A percentile compares a stretch with the other conserved stretches of the same genome.
Conservation (phyloP, 2,113 vertebrate species). For the Otus sunia region DNA sequence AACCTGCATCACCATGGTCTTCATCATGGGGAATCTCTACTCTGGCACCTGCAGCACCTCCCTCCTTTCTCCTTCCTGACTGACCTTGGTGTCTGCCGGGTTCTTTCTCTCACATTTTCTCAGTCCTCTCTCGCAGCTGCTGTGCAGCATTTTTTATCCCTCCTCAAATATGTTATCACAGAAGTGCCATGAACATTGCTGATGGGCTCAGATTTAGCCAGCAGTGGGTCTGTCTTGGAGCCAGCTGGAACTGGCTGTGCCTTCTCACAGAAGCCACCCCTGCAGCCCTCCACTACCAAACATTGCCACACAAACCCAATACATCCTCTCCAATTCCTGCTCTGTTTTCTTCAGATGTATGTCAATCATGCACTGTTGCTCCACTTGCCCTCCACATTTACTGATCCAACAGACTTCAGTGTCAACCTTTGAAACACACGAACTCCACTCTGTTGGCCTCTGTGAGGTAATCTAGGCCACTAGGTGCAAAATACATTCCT, state of each 20-base stretch:
- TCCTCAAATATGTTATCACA: not conserved
- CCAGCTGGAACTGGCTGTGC: not conserved
- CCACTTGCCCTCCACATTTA: not conserved
- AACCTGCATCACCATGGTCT: not conserved
- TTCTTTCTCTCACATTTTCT: not conserved
- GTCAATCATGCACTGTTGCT: not conserved
- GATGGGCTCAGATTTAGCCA: not conserved
- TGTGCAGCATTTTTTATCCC: not conserved
- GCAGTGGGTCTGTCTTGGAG: accelerated
- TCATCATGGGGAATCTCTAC: not conserved
- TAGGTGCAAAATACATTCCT: not conserved
- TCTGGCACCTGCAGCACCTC: not conserved
- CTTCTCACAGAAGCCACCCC: not conserved
- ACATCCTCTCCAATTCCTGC: not conserved
- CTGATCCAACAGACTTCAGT: not conserved
- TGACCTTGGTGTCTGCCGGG: not conserved
- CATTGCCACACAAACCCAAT: not conserved
- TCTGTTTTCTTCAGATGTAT: not conserved
- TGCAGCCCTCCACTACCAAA: not conserved
- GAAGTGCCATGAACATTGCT: not conserved
- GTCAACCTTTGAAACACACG: not conserved
- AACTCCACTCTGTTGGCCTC: not conserved
- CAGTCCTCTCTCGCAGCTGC: not conserved
- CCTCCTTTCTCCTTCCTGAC: not conserved
- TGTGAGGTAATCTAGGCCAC: not conserved